Evolutionary conservation across 2,113 vertebrate species (phyloP).

Genomic region (Egretta garzetta): DNA sequence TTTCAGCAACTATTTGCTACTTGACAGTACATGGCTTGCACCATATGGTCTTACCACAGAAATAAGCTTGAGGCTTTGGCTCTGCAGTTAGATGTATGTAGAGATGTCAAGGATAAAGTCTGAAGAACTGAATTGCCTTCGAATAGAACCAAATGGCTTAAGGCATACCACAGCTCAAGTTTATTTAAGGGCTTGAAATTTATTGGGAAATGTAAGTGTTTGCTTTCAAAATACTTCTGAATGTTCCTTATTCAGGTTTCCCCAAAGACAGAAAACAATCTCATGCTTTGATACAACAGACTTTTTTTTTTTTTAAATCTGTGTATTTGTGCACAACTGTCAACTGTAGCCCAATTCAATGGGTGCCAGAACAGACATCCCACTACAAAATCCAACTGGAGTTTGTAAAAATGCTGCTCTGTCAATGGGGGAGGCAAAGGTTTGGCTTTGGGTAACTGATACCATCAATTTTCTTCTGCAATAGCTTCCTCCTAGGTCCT

Average conservation of each 20-base stretch:
- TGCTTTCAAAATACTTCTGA: background rate
- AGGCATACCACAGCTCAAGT: background rate
- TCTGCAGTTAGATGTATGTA: background rate
- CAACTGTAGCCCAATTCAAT: background rate
- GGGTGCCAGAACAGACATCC: background rate
- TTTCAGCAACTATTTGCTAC: background rate
- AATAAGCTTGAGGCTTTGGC: background rate
- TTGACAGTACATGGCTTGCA: background rate
- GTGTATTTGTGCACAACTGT: background rate
- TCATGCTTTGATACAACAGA: background rate
- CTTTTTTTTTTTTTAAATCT: background rate
- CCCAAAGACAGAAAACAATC: background rate
- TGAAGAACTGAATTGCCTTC: background rate
- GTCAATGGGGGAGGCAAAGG: background rate
- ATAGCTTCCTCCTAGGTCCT: background rate
- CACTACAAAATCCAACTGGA: background rate
- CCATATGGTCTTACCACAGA: background rate
- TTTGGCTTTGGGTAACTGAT: background rate
- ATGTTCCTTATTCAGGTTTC: background rate
- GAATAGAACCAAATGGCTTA: background rate
- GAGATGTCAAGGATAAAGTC: background rate
- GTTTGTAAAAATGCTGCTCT: background rate
- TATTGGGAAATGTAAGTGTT: background rate
- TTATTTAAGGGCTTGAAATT: background rate
- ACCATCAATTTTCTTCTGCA: background rate